Percentiles rank a stretch among this genome's conserved stretches.
Conservation (phyloP, 2,888 invertebrate species). For the Drosophila koepferae region DNA sequence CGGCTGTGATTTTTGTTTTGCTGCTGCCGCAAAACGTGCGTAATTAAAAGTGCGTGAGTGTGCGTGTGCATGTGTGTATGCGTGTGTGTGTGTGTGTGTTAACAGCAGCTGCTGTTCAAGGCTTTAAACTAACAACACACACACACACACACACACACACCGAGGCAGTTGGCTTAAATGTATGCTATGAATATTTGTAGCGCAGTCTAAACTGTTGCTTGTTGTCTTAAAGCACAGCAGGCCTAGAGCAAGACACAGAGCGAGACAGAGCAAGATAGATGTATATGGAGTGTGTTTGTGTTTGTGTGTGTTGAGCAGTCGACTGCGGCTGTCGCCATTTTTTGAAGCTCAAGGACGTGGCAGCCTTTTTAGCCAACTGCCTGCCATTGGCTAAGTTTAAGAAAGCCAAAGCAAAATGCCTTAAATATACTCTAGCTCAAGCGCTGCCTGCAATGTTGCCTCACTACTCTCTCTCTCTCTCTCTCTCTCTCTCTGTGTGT, state of each 20-base stretch:
- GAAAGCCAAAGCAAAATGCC: conserved; percentile 50
- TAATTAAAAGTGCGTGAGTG: conserved; percentile 70
- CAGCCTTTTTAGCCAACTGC: conserved; percentile 30
- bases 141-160: conserved; percentile 30
- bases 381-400: conserved; percentile 59
- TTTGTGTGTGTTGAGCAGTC: neutral
- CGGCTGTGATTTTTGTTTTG: conserved; percentile 66
- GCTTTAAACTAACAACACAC: conserved; percentile 47
- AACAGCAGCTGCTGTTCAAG: conserved; percentile 42
- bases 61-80: conserved; percentile 26
- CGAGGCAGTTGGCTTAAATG: conserved; percentile 26
- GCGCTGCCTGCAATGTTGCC: too few relatives aligned
- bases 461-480: too few relatives aligned
- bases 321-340: conserved; percentile 28
- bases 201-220: conserved; percentile 66
- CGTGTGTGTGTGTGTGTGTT: conserved; percentile 20
- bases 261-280: neutral
- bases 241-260: conserved; percentile 10
- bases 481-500: neutral
- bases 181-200: conserved; percentile 29
- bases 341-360: conserved; percentile 72
- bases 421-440: conserved; percentile 37
- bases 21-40: conserved; percentile 75
- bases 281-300: too few relatives aligned
- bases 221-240: conserved; percentile 31